Percentiles rank a stretch among this genome's conserved stretches.
Conservation (phyloP, 2,888 invertebrate genomes). For the Xiphydria camelus region DNA sequence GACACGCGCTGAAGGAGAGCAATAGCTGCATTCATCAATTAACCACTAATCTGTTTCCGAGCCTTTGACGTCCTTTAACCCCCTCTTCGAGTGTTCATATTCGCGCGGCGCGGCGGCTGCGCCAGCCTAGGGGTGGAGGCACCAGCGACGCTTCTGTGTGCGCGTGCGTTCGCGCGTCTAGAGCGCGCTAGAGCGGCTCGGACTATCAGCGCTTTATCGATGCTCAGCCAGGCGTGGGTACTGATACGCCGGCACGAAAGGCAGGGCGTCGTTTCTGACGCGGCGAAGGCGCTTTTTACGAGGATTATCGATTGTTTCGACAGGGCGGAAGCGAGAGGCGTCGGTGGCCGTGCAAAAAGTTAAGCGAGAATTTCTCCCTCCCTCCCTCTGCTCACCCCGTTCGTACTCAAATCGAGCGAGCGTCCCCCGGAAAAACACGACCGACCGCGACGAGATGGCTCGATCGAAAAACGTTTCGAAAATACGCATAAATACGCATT, state of each 20-base stretch:
- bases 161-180: not conserved
- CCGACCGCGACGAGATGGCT: slow-evolving; percentile 24
- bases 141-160: not conserved
- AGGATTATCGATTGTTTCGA: slow-evolving; percentile 7
- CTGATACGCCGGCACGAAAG: slow-evolving; percentile 22
- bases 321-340: too few relatives aligned
- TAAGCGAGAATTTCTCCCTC: too few relatives aligned
- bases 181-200: slow-evolving; percentile 11
- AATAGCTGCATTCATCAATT: slow-evolving; percentile 15
- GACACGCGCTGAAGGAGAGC: too few relatives aligned
- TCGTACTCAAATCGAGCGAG: too few relatives aligned
- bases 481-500: slow-evolving; percentile 52
- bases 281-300: slow-evolving; percentile 4
- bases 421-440: slow-evolving; percentile 15
- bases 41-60: slow-evolving; percentile 16
- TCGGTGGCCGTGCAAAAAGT: too few relatives aligned
- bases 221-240: slow-evolving; percentile 23
- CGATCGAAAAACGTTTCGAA: slow-evolving; percentile 35
- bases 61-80: slow-evolving; percentile 15
- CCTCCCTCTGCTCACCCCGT: too few relatives aligned
- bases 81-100: not conserved
- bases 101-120: not conserved
- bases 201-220: slow-evolving; percentile 31
- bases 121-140: slow-evolving; percentile 1
- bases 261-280: slow-evolving; percentile 12